Conservation (phyloP, 2,113 vertebrate species). For the Heterochromis multidens region DNA sequence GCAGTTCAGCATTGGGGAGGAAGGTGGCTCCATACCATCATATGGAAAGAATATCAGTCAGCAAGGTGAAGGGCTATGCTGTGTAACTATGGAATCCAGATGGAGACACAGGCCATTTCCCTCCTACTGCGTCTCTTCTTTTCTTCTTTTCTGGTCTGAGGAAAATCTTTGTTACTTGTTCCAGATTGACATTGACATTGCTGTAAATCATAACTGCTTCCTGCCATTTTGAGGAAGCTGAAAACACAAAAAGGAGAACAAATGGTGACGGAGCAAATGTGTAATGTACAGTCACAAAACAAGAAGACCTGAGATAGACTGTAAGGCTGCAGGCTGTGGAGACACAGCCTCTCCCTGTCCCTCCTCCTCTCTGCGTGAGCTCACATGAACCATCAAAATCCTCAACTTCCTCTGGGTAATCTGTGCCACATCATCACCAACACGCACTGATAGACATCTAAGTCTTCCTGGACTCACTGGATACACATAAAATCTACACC, state of each 20-base stretch:
- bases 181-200: background rate
- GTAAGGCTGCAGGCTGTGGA: background rate
- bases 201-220: slow-evolving; percentile 29
- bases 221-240: slow-evolving; percentile 24
- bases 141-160: background rate
- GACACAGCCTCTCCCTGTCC: background rate
- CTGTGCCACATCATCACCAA: slow-evolving; percentile 18
- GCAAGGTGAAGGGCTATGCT: background rate
- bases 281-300: background rate
- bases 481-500: background rate
- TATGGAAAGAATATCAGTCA: slow-evolving; percentile 27
- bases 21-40: background rate
- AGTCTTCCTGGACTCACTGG: background rate
- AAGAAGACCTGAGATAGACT: background rate
- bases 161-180: background rate
- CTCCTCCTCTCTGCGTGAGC: background rate
- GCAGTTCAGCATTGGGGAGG: background rate
- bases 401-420: slow-evolving; percentile 19
- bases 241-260: slow-evolving; percentile 14
- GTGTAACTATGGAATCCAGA: background rate
- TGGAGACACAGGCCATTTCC: background rate
- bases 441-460: background rate
- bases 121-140: background rate
- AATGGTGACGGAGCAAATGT: background rate
- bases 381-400: slow-evolving; percentile 32